Conservation (phyloP, 1,140 invertebrate genomes). For the Eumeta japonica region DNA sequence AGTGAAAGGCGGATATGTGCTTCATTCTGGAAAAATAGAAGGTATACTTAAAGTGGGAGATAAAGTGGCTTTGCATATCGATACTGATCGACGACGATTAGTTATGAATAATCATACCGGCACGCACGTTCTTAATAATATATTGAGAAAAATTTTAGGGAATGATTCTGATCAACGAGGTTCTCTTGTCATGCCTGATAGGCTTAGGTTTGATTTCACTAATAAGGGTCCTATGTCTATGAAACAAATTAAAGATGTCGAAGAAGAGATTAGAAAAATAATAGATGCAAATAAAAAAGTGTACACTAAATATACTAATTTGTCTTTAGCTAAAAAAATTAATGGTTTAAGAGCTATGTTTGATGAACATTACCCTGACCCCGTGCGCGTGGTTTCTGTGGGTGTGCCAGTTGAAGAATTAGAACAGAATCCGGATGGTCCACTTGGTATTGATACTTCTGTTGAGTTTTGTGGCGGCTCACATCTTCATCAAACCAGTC, state of each 20-base stretch:
- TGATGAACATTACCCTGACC: slow-evolving; percentile 98
- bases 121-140: slow-evolving; percentile 96
- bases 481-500: slow-evolving; percentile 84
- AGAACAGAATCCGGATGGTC: slow-evolving; percentile 79
- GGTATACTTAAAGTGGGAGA: slow-evolving; percentile 87
- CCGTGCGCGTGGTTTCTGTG: slow-evolving; percentile 93
- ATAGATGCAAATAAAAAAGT: slow-evolving; percentile 80
- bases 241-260: slow-evolving; percentile 83
- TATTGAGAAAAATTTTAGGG: slow-evolving; percentile 84
- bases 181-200: slow-evolving; percentile 96
- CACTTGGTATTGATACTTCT: slow-evolving; percentile 79
- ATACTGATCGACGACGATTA: slow-evolving; percentile 76
- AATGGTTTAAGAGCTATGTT: slow-evolving; percentile 96
- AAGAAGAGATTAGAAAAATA: slow-evolving; percentile 77
- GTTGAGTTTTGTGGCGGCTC: slow-evolving; percentile 99
- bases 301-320: slow-evolving; percentile 84
- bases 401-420: slow-evolving; percentile 90
- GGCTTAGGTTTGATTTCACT: slow-evolving; percentile 95
- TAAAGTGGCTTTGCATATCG: slow-evolving; percentile 78
- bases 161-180: slow-evolving; percentile 95
- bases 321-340: slow-evolving; percentile 87
- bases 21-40: slow-evolving; percentile 89
- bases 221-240: slow-evolving; percentile 89
- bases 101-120: slow-evolving; percentile 99
- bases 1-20: slow-evolving; percentile 92